Evolutionary conservation across 2,113 vertebrate species (phyloP).

Genomic region (Origma solitaria): DNA sequence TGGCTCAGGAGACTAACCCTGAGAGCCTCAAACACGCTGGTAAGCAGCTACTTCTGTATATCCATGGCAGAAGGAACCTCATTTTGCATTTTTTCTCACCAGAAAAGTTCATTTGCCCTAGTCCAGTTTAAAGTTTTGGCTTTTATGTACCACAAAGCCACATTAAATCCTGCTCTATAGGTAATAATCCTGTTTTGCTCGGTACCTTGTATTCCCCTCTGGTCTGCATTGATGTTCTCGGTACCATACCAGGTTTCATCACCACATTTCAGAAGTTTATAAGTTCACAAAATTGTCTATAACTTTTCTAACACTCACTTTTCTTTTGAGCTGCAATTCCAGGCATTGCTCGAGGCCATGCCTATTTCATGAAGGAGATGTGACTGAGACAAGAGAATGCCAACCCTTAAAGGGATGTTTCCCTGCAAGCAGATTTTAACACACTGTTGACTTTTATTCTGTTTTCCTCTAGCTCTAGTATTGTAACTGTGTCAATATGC

Average conservation of each 20-base stretch:
- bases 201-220: background rate
- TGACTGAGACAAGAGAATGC: background rate
- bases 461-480: slow-evolving; percentile 8
- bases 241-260: background rate
- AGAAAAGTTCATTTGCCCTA: background rate
- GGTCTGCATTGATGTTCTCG: background rate
- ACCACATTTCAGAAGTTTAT: background rate
- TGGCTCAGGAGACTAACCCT: background rate
- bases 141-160: background rate
- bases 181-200: background rate
- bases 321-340: background rate
- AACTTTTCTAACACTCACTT: background rate
- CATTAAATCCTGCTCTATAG: background rate
- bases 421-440: background rate
- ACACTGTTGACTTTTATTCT: background rate
- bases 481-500: slow-evolving; percentile 49
- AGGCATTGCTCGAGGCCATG: background rate
- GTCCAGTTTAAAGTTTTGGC: background rate
- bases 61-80: background rate
- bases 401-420: background rate
- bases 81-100: background rate
- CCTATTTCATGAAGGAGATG: background rate
- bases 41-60: background rate
- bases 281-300: background rate
- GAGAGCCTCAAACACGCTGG: fast-evolving